Base-by-base conservation (phyloP, 23 tunicate species). In the Ascidia mentula region DNA sequence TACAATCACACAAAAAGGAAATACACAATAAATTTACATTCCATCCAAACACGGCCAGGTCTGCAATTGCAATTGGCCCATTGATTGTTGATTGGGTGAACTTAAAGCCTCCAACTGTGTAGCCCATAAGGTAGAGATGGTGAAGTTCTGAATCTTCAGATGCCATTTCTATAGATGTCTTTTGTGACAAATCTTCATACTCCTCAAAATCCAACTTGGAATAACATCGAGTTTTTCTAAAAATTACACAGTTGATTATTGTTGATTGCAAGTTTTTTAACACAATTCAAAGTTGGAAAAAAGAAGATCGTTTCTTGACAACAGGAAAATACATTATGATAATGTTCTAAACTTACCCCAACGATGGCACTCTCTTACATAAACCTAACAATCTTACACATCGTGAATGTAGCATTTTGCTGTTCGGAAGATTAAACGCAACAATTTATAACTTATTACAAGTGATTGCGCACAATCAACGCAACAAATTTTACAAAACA, bases 51-150 rank as follows among this genome's bases (percentile, higher is more conserved):
- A 84, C 88, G 28, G 84, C 80, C 12, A 39, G 72, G 33, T 90
- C 92, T 24, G 82, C 31, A 59, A 91, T 72, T 12, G 97, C 97
- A 28, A 91, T 46, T 46, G 97, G 71, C 20, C 91, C 91, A 17
- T 34, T 77, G 15, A 86, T 60, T 17, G 72, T 36, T 22, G 59
- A 53, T 18, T 91, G 36, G 31, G 74, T 74, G 60, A 91, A 91
- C 38, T 60, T 69, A 72, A 91, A 91, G 20, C 70, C 77, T 15
- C 90, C 90, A 40, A 35, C 45, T 20, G 42, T 72, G 45, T 76
- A 78, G 20, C 88, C 88, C 18, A 82, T 77, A 30, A 86, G 80
- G 26, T 33, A 2, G 4, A 82, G 40, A 22, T 75, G 82, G 37
- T 82, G 85, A 31, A 20, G 69, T 38, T 84, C 71, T 15, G 71